Base-by-base conservation (phyloP, 2,888 invertebrate genomes). In the Pharmacophagus antenor region DNA sequence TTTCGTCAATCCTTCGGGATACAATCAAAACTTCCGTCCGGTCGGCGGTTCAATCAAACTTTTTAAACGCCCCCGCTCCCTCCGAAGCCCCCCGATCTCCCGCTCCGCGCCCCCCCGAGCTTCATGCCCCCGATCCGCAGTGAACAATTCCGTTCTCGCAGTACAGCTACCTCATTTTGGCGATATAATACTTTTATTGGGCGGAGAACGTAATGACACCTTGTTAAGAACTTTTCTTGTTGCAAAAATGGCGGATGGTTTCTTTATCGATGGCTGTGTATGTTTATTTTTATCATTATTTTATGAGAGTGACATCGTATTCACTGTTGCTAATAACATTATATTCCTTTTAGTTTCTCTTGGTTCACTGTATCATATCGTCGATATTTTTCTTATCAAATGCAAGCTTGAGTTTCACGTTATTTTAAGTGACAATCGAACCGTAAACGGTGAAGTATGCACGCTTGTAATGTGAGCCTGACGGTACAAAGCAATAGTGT, bases 11-110 rank as follows among this genome's bases (percentile, higher is more conserved):
- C 81, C 82, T 87, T 85, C 78, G 76, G 78, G 77, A 83, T 80
- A 84, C 85, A 88, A 89, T 88, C 87, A 85, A 84, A 87, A 88
- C 79, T 82, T 83, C 79, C 65, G 62, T 54, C 63, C 68, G 65
- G 70, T 69, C 70, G 69, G 68, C 68, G 66, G 80, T 84, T 80
- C 85, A 88, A 89, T 88, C 88, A 87, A 89, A 88, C 87, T 88
- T 89, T 86, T 84, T 82, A 84, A 87, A 85, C 80, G 82, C 68
- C 68, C 74, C 63, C 66, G 67, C 68, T 67, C 77, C 73, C 71
- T 65, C 70, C 76, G 41, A 74, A 71, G 74, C 31, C 70, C 68
- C 10, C 55, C 60, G 63, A 67, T 70, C 62, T 65, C 58, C 65
- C 65, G 65, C 62, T 27, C 27, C 27, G 27, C 10, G 5, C 10